These are phyloP conservation scores for Palythoa grandiflora DNA, from an alignment of 92 coral and sea anemone genomes.

Conservation along the genomic window DNA sequence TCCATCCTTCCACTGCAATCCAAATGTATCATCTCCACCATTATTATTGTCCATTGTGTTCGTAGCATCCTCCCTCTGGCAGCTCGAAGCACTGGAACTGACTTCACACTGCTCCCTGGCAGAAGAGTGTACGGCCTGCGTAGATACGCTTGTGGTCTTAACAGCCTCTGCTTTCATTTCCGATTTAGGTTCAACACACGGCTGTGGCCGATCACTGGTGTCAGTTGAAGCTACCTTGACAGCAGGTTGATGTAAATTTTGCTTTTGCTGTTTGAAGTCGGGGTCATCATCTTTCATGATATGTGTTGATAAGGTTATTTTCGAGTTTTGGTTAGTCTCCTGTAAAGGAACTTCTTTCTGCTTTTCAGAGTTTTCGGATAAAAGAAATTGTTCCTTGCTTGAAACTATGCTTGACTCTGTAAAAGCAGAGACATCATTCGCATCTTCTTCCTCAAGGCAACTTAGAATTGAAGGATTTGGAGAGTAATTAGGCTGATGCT, in stretches of 20 bases:
- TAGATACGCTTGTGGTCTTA: slow-evolving; percentile 25
- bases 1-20: slow-evolving; percentile 81
- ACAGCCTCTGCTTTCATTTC: slow-evolving; percentile 24
- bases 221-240: slow-evolving; percentile 39
- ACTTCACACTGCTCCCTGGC: background rate
- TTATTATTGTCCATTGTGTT: background rate
- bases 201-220: slow-evolving; percentile 27
- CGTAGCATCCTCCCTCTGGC: background rate
- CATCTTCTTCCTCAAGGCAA: background rate
- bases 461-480: background rate
- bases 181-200: background rate
- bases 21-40: slow-evolving; percentile 57
- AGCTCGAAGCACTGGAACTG: background rate
- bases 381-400: background rate
- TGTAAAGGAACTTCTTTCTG: background rate
- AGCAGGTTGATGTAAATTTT: background rate
- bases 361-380: background rate
- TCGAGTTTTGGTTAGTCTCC: background rate
- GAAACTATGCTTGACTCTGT: background rate
- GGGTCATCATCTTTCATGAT: background rate
- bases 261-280: background rate
- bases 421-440: background rate
- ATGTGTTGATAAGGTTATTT: background rate
- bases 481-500: background rate
- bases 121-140: slow-evolving; percentile 21